Evolutionary conservation across 2,113 vertebrate genomes (phyloP).

Genomic region (Phaethon lepturus): DNA sequence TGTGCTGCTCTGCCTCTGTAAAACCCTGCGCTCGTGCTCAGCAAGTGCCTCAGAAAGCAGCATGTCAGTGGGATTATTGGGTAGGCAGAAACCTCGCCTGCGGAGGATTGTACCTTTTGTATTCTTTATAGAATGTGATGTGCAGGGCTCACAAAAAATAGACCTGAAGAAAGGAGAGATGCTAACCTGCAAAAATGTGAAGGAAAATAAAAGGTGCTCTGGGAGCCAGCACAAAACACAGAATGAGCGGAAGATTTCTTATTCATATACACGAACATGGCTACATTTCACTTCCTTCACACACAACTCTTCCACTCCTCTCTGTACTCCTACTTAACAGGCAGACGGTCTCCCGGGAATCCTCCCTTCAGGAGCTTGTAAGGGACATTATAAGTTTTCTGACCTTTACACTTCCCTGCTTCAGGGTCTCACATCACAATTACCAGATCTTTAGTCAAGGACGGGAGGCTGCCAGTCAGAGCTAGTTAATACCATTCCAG

Average conservation of each 20-base stretch:
- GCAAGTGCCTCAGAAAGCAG: slow-evolving; percentile 32
- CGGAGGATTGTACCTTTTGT: slow-evolving; percentile 27
- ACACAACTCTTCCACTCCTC: not conserved
- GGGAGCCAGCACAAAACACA: not conserved
- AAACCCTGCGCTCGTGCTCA: not conserved
- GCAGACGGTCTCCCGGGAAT: not conserved
- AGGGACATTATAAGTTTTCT: not conserved
- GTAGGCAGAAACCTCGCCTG: slow-evolving; percentile 45
- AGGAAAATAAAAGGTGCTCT: slow-evolving; percentile 35
- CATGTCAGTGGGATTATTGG: slow-evolving; percentile 42
- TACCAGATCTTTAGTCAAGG: not conserved
- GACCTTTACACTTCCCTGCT: not conserved
- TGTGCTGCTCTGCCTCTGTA: not conserved
- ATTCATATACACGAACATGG: not conserved
- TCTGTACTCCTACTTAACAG: not conserved
- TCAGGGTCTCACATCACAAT: not conserved
- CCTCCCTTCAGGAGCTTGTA: not conserved
- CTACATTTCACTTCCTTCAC: not conserved
- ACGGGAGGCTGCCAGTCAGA: not conserved
- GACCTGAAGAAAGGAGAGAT: slow-evolving; percentile 16
- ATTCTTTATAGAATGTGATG: not conserved
- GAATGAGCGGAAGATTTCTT: not conserved
- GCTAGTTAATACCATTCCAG: not conserved
- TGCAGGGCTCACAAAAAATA: not conserved
- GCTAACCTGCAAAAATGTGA: slow-evolving; percentile 18